phyloP scores from a whole-genome alignment of 1,140 invertebrate species.

The Ephestia elutella region DNA sequence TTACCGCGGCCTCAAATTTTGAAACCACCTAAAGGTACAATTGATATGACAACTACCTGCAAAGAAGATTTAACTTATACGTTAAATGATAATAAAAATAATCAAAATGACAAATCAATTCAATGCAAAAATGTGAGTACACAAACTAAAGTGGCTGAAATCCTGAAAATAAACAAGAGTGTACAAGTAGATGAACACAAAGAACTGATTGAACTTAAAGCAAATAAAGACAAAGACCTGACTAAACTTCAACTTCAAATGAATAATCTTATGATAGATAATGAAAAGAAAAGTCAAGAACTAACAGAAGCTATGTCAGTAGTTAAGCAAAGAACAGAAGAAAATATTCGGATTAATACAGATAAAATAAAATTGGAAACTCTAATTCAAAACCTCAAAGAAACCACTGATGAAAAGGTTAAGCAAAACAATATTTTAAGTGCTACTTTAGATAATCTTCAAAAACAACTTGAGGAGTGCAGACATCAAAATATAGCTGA shows the following conservation, averaged over 20 bases:
- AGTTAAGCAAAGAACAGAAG: conserved; percentile 30
- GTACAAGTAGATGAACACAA: conserved; percentile 45
- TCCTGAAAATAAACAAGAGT: conserved; percentile 8
- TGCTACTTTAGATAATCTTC: conserved; percentile 31
- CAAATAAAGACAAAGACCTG: conserved; percentile 31
- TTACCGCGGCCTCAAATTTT: conserved; percentile 37
- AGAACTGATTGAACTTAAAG: conserved; percentile 29
- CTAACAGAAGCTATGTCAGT: conserved; percentile 31
- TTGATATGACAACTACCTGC: not conserved
- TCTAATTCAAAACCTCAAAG: conserved; percentile 37
- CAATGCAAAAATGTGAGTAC: conserved; percentile 16
- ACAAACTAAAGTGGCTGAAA: conserved; percentile 12
- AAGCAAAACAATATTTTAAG: conserved; percentile 34
- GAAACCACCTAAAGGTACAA: conserved; percentile 17
- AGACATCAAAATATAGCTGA: conserved; percentile 32
- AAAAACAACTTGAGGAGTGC: conserved; percentile 34
- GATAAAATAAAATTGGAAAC: conserved; percentile 34
- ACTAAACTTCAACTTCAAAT: conserved; percentile 29
- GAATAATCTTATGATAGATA: conserved; percentile 28
- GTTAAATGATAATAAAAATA: conserved; percentile 3
- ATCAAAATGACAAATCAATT: conserved; percentile 7
- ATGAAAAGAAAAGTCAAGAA: conserved; percentile 31
- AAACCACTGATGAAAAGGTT: conserved; percentile 42
- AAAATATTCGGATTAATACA: conserved; percentile 35
- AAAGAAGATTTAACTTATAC: conserved; percentile 1